Evolutionary conservation across 2,888 invertebrate species (phyloP).

Genomic region (Halocaridina rubra): DNA sequence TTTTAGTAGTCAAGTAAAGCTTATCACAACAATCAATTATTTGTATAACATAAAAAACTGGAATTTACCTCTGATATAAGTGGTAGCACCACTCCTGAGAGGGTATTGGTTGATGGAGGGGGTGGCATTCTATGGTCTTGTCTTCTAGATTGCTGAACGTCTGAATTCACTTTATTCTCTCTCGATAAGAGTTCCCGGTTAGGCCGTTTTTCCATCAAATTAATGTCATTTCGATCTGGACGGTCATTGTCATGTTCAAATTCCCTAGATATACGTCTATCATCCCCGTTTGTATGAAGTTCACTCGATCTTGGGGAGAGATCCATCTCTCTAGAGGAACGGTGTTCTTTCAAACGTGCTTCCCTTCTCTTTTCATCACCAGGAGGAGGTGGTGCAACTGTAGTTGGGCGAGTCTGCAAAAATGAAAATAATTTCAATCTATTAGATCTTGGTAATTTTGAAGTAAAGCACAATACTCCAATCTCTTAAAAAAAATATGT

Average conservation of each 20-base stretch:
- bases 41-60: no score
- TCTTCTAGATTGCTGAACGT: conserved; percentile 27
- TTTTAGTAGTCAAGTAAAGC: no score
- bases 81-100: conserved; percentile 43
- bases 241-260: conserved; percentile 41
- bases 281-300: conserved; percentile 51
- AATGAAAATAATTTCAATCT: neutral
- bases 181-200: conserved; percentile 19
- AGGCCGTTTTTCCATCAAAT: conserved; percentile 27
- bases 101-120: conserved; percentile 12
- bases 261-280: conserved; percentile 25
- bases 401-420: conserved; percentile 48
- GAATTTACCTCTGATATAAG: conserved; percentile 48
- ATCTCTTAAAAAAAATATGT: no score
- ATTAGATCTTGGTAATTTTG: neutral
- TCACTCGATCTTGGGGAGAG: conserved; percentile 38
- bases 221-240: conserved; percentile 44
- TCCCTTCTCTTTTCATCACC: conserved; percentile 34
- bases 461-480: no score
- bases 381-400: conserved; percentile 44
- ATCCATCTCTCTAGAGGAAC: conserved; percentile 29
- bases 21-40: no score
- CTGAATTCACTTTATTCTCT: conserved; percentile 39
- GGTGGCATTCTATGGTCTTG: conserved; percentile 44
- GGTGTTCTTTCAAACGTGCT: conserved; percentile 22